Evolutionary conservation across 1,140 invertebrate genomes (phyloP).

Genomic region (Nylanderia fulva): DNA sequence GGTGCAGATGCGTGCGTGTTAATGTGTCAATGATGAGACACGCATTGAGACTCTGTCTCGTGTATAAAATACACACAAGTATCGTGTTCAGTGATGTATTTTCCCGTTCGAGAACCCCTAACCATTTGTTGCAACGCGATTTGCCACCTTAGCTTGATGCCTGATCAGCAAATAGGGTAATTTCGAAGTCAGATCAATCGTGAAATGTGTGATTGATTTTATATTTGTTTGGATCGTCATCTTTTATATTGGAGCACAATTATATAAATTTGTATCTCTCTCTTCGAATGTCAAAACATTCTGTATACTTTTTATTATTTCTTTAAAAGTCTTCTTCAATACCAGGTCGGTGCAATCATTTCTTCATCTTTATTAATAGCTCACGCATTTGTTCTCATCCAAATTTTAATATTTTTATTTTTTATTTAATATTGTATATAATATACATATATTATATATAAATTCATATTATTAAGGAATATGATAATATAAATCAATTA

Average conservation of each 20-base stretch:
- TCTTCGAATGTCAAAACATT: not conserved
- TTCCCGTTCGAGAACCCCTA: not conserved
- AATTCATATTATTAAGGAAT: too few species aligned
- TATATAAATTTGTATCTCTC: not conserved
- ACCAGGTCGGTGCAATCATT: too few species aligned
- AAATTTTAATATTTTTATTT: not conserved
- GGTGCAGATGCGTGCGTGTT: conserved; percentile 30
- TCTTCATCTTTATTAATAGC: not conserved
- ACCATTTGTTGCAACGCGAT: not conserved
- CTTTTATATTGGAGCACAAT: not conserved
- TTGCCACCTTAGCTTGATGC: too few species aligned
- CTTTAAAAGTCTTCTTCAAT: not conserved
- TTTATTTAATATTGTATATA: not conserved
- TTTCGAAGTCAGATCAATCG: not conserved
- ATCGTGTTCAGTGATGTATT: conserved; percentile 22
- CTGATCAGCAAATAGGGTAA: too few species aligned
- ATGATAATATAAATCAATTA: too few species aligned
- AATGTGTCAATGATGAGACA: conserved; percentile 47
- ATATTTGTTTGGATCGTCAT: not conserved
- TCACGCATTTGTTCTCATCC: not conserved
- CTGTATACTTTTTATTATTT: not conserved
- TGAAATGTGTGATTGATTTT: not conserved
- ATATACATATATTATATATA: too few species aligned
- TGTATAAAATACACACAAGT: not conserved
- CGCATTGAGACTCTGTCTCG: conserved; percentile 18